A percentile compares a stretch with the other conserved stretches of the same genome.
Evolutionary conservation across 2,797 vertebrate genomes (phyloP).

Genomic region (Eurystomus glaucurus): DNA sequence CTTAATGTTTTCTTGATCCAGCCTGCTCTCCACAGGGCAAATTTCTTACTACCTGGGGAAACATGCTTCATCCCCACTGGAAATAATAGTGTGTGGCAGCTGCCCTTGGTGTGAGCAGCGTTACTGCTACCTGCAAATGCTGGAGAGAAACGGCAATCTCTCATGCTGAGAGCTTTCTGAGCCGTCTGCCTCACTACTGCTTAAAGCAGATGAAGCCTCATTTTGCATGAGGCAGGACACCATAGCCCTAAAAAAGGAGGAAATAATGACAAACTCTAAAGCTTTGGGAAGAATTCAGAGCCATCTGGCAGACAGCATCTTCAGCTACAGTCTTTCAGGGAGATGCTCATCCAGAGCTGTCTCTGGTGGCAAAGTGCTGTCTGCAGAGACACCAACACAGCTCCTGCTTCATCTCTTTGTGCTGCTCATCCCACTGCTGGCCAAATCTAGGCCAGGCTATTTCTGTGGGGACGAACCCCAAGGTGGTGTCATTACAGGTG

Average conservation of each 20-base stretch:
- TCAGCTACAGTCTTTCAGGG: constrained; percentile 20
- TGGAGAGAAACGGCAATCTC: not conserved
- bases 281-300: not conserved
- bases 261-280: constrained; percentile 1
- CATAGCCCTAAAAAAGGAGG: not conserved
- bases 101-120: not conserved
- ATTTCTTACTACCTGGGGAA: not conserved
- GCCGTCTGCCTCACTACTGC: not conserved
- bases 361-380: not conserved
- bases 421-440: not conserved
- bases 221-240: constrained; percentile 28
- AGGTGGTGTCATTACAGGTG: not conserved
- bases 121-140: not conserved
- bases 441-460: not conserved
- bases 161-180: not conserved
- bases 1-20: not conserved
- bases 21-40: not conserved
- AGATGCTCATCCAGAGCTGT: constrained; percentile 35
- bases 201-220: not conserved
- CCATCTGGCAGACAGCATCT: constrained; percentile 49
- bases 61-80: not conserved
- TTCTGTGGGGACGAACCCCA: not conserved
- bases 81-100: not conserved
- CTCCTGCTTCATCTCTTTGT: not conserved
- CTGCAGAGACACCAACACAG: constrained; percentile 35